Conservation (phyloP, 2,797 vertebrate species). For the Chiloscyllium punctatum region DNA sequence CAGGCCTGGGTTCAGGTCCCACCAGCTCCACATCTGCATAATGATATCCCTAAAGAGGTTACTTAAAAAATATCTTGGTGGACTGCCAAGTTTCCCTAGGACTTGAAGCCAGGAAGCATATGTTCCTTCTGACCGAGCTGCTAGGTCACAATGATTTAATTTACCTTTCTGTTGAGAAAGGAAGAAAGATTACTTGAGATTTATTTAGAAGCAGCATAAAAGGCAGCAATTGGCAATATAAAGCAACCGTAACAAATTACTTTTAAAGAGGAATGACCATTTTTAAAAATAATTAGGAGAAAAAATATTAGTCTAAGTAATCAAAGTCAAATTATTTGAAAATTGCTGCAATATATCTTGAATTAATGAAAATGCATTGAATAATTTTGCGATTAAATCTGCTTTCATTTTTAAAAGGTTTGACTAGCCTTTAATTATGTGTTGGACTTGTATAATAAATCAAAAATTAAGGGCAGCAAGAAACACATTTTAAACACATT, state of each 20-base stretch:
- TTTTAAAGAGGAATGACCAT: background rate
- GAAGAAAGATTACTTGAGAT: background rate
- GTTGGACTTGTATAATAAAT: background rate
- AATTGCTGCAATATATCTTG: conserved; percentile 33
- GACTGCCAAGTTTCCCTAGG: background rate
- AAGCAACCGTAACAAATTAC: conserved; percentile 13
- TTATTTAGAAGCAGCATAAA: conserved; percentile 11
- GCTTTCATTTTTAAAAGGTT: conserved; percentile 25
- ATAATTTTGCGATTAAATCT: conserved; percentile 27
- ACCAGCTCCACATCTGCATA: too few relatives aligned
- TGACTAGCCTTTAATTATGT: conserved; percentile 10
- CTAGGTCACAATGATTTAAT: background rate
- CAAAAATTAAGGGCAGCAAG: background rate
- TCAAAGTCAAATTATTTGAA: conserved; percentile 37
- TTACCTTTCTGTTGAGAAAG: background rate
- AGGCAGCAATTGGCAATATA: conserved; percentile 2
- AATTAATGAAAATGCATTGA: conserved; percentile 35
- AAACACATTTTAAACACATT: background rate
- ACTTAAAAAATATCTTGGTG: background rate
- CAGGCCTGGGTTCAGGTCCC: too few relatives aligned
- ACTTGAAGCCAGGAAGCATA: background rate
- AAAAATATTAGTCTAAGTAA: conserved; percentile 34
- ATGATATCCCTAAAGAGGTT: too few relatives aligned
- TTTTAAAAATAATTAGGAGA: conserved; percentile 30
- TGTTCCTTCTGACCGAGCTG: background rate